A percentile compares a stretch with the other conserved stretches of the same genome.
phyloP scores from a whole-genome alignment of 2,888 invertebrate genomes.

The Noctua janthe region DNA sequence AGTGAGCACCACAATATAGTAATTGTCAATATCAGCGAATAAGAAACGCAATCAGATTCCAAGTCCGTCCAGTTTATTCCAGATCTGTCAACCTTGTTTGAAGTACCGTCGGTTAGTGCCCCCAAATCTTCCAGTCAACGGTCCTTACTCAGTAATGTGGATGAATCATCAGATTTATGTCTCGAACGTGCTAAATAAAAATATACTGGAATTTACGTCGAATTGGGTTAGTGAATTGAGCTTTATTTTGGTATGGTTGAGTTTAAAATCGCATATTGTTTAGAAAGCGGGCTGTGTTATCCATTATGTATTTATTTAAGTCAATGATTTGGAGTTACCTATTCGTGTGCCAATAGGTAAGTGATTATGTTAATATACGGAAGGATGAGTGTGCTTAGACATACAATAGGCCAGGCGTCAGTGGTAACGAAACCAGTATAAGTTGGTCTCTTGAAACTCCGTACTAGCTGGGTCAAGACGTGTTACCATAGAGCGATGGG shows the following conservation, averaged over 20 bases:
- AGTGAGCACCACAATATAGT: slow-evolving; percentile 11
- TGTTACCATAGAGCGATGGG: not conserved
- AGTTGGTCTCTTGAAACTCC: not conserved
- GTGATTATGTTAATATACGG: slow-evolving; percentile 10
- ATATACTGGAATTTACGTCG: slow-evolving; percentile 60
- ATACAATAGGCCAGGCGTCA: not conserved
- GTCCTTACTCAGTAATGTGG: slow-evolving; percentile 58
- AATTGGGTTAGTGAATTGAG: slow-evolving; percentile 60
- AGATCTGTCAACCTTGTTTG: slow-evolving; percentile 58
- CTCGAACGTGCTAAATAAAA: slow-evolving; percentile 61
- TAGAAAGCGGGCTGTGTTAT: not conserved
- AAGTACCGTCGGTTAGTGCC: slow-evolving; percentile 58
- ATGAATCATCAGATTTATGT: slow-evolving; percentile 71
- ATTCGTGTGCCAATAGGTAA: not conserved
- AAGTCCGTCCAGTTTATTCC: slow-evolving; percentile 48
- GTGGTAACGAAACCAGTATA: not conserved
- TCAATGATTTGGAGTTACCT: slow-evolving; percentile 1
- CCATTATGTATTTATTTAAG: not conserved
- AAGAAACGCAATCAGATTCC: slow-evolving; percentile 36
- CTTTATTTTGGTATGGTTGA: slow-evolving; percentile 12
- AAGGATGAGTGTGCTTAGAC: not conserved
- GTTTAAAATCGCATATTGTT: not conserved
- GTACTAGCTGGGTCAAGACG: not conserved
- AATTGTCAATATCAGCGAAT: slow-evolving; percentile 38
- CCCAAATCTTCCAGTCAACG: slow-evolving; percentile 52